Evolutionary conservation across 30 jellyfish, hydroid and myxozoan species (phyloP).

Genomic region (Pseudorhiza aurosa): DNA sequence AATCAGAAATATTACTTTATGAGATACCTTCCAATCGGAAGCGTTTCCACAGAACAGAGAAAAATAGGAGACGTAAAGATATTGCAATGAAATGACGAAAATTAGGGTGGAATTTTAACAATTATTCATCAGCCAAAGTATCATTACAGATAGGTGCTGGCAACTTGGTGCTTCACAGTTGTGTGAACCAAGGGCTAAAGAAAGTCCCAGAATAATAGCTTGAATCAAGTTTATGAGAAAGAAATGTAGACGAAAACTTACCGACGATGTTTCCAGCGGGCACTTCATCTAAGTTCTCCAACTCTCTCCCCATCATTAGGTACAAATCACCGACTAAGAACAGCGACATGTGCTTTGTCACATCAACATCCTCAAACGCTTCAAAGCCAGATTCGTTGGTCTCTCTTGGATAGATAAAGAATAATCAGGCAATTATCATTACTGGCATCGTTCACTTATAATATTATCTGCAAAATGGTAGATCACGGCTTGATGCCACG

Average conservation of each 20-base stretch:
- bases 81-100: background rate
- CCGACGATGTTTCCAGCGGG: conserved; percentile 99
- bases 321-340: conserved; percentile 79
- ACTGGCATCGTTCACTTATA: no score
- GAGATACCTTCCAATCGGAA: background rate
- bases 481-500: no score
- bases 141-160: no score
- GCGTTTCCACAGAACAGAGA: background rate
- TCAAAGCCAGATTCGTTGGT: conserved; percentile 45
- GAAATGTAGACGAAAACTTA: no score
- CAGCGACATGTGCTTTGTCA: conserved; percentile 61
- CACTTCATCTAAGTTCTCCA: conserved; percentile 74
- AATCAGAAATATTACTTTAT: background rate
- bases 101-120: background rate
- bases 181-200: background rate
- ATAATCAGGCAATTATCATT: background rate
- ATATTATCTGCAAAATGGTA: no score
- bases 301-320: conserved; percentile 97
- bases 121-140: background rate
- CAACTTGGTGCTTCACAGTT: no score
- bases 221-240: background rate
- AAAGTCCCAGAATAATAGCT: background rate
- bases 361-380: conserved; percentile 57
- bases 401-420: conserved; percentile 11
- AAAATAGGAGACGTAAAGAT: background rate